Percentiles rank a stretch among this genome's conserved stretches.
These are phyloP conservation scores for Falco novaeseelandiae DNA, from an alignment of 2,797 vertebrate species.

Conservation along the genomic window DNA sequence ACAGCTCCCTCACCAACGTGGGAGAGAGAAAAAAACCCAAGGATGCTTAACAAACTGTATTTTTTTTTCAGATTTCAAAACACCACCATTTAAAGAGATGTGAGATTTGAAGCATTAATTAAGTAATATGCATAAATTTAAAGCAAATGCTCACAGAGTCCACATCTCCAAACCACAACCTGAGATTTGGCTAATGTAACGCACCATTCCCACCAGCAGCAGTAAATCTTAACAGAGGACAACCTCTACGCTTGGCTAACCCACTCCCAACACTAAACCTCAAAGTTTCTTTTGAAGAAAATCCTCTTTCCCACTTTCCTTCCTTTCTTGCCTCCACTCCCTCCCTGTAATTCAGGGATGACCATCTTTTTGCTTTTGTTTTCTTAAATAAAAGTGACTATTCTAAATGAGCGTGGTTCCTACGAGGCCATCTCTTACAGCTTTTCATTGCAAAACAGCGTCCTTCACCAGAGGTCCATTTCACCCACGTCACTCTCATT, in stretches of 20 bases:
- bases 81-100: constrained; percentile 4
- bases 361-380: neutral
- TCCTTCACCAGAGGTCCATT: constrained; percentile 3
- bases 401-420: neutral
- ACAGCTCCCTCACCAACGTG: neutral
- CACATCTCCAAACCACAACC: constrained; percentile 27
- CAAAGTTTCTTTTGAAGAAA: constrained; percentile 40
- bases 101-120: constrained; percentile 36
- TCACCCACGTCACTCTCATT: neutral
- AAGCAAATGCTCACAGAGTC: constrained; percentile 22
- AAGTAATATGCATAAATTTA: constrained; percentile 32
- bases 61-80: constrained; percentile 38
- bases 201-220: neutral
- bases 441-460: neutral
- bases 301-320: neutral
- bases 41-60: neutral
- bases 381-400: neutral
- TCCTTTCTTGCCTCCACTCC: neutral
- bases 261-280: neutral
- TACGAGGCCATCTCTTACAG: neutral
- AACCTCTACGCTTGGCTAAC: neutral
- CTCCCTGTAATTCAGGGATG: constrained; percentile 1
- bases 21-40: constrained; percentile 3
- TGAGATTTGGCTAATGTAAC: constrained; percentile 4
- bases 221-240: neutral